phyloP scores from a whole-genome alignment of 1,140 invertebrate genomes.

The Lasioglossum baleicum region DNA sequence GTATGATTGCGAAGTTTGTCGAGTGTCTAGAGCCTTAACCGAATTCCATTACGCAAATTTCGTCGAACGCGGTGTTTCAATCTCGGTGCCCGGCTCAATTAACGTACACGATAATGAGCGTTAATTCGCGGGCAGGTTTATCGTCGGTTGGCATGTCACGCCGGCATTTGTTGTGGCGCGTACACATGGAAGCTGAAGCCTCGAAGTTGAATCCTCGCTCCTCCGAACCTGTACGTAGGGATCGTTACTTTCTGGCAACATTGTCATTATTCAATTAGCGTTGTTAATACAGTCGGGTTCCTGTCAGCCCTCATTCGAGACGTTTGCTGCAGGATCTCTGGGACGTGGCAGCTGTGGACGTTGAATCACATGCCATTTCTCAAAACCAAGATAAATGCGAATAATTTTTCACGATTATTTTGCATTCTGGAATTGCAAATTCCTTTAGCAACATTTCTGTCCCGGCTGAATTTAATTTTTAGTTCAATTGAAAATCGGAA shows the following conservation, averaged over 20 bases:
- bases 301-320: background rate
- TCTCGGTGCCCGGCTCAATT: constrained; percentile 33
- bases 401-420: no score
- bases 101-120: constrained; percentile 40
- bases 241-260: background rate
- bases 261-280: background rate
- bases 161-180: constrained; percentile 20
- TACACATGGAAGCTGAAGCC: background rate
- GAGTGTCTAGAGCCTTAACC: background rate
- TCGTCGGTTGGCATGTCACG: constrained; percentile 33
- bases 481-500: no score
- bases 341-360: background rate
- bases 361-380: no score
- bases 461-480: no score
- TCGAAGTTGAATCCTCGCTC: background rate
- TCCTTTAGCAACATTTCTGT: no score
- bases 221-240: background rate
- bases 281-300: background rate
- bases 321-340: background rate
- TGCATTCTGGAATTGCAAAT: no score
- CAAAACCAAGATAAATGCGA: background rate
- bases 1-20: background rate
- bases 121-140: constrained; percentile 31
- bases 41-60: constrained; percentile 32
- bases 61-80: constrained; percentile 17